These are phyloP conservation scores for Mesitornis unicolor DNA, from an alignment of 2,113 vertebrate genomes.

Conservation along the genomic window DNA sequence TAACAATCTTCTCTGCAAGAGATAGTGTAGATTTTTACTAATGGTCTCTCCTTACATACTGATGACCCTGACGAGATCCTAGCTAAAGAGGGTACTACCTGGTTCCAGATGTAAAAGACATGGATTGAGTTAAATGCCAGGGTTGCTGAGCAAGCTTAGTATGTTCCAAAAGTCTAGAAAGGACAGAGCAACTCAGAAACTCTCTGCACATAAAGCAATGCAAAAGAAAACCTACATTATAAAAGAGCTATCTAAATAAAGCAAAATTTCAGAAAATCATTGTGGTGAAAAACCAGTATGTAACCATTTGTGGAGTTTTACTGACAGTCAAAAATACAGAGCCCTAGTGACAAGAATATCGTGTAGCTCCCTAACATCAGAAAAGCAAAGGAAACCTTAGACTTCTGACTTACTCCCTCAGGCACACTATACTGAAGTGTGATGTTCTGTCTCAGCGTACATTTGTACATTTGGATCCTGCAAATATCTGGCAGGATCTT, in stretches of 20 bases:
- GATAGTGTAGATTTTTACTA: not conserved
- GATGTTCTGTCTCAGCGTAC: not conserved
- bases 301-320: not conserved
- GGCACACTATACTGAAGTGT: not conserved
- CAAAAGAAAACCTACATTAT: not conserved
- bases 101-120: not conserved
- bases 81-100: not conserved
- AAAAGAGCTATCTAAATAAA: not conserved
- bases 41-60: not conserved
- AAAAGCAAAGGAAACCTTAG: not conserved
- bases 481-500: not conserved
- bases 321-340: not conserved
- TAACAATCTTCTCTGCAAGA: not conserved
- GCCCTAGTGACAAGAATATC: not conserved
- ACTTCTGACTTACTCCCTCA: not conserved
- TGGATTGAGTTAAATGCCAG: not conserved
- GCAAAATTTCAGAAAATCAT: not conserved
- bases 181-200: not conserved
- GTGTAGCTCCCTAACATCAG: not conserved
- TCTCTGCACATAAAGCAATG: not conserved
- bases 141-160: not conserved
- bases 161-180: not conserved
- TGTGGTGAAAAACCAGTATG: not conserved
- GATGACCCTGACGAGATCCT: not conserved
- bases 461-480: not conserved